Evolutionary conservation across 2,113 vertebrate genomes (phyloP), one percentile per base, ranked within the genome.

Genomic region (Pimephales promelas): DNA sequence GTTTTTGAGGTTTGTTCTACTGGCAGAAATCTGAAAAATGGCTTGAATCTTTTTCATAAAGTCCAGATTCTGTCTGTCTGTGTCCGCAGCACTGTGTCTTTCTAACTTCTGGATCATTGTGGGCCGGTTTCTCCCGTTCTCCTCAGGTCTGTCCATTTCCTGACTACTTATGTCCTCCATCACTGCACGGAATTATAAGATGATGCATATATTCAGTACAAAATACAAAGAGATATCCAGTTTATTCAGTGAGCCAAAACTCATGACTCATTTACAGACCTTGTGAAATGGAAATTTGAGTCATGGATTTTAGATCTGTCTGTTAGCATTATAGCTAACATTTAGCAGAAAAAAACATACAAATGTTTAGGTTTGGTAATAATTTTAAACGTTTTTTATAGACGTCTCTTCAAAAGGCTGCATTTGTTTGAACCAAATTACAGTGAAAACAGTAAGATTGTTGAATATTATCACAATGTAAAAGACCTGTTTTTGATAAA

Each of bases 91-190:
- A 54, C 40, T 59, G 64, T 73, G 45, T 16, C 16, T 45, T 47
- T 52, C 26, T 54, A n/a, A 76, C 56, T 49, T 75, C 22, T 74
- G 81, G 2, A 70, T 70, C n/a, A 20, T 14, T n/a, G 6, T 10
- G 13, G 5, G 36, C 13, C 84, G 66, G 56, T 85, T 74, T 64
- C 75, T 86, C 49, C 62, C 74, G 31, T 47, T 70, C 59, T 43
- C 73, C 72, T 72, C 47, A 3, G 79, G 66, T 83, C 14, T 40
- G 26, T 61, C 5, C n/a, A 72, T 72, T 79, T 92, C 91, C 26
- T 91, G 18, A 68, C 93, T 93, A 66, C 87, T 82, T 3, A 57
- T 31, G 64, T 88, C 86, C 85, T 83, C 16, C 24, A 56, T 83
- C 57, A 85, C 83, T 52, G 66, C 22, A 83, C 73, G 64, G 43